Evolutionary conservation across 2,113 vertebrate species (phyloP).

Genomic region (Erythrolamprus reginae): DNA sequence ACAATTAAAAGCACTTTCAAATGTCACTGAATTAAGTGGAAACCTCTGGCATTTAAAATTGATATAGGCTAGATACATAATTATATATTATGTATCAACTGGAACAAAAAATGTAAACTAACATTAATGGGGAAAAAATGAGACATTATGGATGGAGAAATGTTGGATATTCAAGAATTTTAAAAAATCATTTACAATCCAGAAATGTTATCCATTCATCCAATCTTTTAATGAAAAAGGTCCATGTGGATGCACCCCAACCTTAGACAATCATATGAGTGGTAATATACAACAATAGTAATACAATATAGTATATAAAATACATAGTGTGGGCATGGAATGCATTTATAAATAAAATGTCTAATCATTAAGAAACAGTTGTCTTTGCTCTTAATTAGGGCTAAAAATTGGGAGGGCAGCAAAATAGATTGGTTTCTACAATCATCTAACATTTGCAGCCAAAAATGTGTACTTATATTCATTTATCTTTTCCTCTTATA

Average conservation of each 20-base stretch:
- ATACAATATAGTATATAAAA: background rate
- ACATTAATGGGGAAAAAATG: background rate
- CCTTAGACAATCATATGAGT: background rate
- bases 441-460: background rate
- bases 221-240: background rate
- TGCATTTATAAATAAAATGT: background rate
- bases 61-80: background rate
- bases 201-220: background rate
- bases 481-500: background rate
- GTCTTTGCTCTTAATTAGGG: background rate
- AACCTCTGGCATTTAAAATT: background rate
- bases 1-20: background rate
- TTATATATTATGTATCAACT: background rate
- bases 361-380: background rate
- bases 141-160: background rate
- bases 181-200: background rate
- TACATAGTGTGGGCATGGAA: background rate
- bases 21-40: background rate
- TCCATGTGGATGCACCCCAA: background rate
- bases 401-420: background rate
- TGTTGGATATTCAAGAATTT: background rate
- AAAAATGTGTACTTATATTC: background rate
- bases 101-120: background rate
- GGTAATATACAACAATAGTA: background rate
- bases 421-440: background rate